Percentiles rank a stretch among this genome's conserved stretches.
Evolutionary conservation across 2,113 vertebrate genomes (phyloP).

Genomic region (Oreochromis niloticus): DNA sequence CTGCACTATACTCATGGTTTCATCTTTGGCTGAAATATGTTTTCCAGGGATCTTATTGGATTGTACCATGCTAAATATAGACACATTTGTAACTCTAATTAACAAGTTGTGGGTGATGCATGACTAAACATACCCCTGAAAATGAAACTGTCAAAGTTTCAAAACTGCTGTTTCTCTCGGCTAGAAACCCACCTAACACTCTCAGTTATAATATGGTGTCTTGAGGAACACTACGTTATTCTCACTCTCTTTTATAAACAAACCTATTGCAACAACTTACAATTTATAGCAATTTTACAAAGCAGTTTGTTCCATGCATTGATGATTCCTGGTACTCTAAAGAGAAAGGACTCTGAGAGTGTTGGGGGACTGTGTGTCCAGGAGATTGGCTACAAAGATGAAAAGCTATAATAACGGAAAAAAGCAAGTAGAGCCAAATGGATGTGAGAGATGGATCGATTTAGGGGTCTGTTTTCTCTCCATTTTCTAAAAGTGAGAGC

Average conservation of each 20-base stretch:
- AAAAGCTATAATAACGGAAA: constrained; percentile 7
- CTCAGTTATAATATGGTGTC: not conserved
- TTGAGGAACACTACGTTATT: not conserved
- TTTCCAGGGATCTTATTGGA: not conserved
- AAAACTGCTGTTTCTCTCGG: not conserved
- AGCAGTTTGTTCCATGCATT: constrained; percentile 52
- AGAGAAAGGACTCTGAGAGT: not conserved
- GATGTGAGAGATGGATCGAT: not conserved
- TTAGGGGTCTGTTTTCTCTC: constrained; percentile 1
- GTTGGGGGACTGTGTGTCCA: not conserved
- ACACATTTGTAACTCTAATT: not conserved
- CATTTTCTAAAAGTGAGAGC: not conserved
- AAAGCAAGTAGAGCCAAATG: not conserved
- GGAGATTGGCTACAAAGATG: not conserved
- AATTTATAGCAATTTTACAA: constrained; percentile 52
- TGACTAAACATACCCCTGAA: not conserved
- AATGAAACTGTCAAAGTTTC: not conserved
- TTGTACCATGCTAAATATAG: not conserved
- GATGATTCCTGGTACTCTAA: constrained; percentile 21
- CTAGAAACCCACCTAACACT: not conserved
- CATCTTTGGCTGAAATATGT: not conserved
- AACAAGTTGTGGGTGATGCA: not conserved
- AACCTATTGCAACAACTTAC: not conserved
- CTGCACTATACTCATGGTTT: not conserved
- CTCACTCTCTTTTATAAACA: not conserved